These are phyloP conservation scores for Drosophila lini DNA, from an alignment of 1,140 invertebrate genomes.

Conservation along the genomic window DNA sequence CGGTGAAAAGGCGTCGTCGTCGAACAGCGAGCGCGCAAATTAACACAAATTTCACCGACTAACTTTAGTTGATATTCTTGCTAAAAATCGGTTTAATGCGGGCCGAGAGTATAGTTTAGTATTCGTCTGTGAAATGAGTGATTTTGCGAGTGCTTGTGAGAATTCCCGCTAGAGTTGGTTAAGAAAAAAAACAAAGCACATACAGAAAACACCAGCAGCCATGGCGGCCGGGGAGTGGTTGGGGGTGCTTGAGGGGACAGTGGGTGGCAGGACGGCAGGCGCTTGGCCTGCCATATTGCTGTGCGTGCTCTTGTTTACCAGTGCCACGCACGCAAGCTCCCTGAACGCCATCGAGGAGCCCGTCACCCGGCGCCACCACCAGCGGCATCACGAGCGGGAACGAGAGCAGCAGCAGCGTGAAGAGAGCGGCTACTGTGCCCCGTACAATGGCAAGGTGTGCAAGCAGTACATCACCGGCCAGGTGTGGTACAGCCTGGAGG, in stretches of 20 bases:
- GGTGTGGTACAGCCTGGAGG: conserved; percentile 92
- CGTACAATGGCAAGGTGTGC: conserved; percentile 95
- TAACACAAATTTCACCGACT: conserved; percentile 31
- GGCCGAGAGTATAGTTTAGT: neutral
- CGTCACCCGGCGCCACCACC: conserved; percentile 65
- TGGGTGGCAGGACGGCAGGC: conserved; percentile 5
- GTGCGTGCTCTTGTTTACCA: conserved; percentile 73
- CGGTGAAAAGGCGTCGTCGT: conserved; percentile 65
- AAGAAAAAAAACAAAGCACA: conserved; percentile 33
- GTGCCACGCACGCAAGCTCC: conserved; percentile 55
- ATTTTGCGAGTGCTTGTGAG: neutral
- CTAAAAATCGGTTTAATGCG: conserved; percentile 4
- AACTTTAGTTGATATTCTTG: conserved; percentile 1
- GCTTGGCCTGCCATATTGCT: conserved; percentile 38
- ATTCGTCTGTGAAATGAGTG: conserved; percentile 20
- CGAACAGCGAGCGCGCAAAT: conserved; percentile 30
- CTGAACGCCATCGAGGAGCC: conserved; percentile 68
- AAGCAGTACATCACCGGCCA: conserved; percentile 90
- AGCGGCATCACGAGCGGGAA: conserved; percentile 60
- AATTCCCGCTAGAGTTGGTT: conserved; percentile 9
- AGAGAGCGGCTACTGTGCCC: conserved; percentile 90
- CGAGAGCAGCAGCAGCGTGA: conserved; percentile 39
- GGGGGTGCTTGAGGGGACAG: conserved; percentile 22
- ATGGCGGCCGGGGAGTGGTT: conserved; percentile 50
- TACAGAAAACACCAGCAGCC: conserved; percentile 58